Evolutionary conservation across 2,113 vertebrate genomes (phyloP).

Genomic region (Reinhardtius hippoglossoides): DNA sequence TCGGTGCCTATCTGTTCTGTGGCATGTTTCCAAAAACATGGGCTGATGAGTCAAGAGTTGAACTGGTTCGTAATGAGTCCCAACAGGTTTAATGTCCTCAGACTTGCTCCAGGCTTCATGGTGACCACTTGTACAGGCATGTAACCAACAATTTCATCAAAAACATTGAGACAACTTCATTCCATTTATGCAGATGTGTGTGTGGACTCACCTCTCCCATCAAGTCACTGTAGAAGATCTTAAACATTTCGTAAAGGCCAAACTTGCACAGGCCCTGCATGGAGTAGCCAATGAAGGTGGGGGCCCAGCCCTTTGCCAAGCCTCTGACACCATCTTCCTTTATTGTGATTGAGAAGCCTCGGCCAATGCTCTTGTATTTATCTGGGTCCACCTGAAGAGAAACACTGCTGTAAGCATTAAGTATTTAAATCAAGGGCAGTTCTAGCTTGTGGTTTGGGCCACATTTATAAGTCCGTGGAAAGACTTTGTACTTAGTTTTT

Average conservation of each 20-base stretch:
- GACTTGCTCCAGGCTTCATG: background rate
- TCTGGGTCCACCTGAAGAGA: constrained; percentile 89
- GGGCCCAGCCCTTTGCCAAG: constrained; percentile 97
- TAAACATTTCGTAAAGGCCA: constrained; percentile 99
- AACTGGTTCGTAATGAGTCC: background rate
- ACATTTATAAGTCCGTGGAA: background rate
- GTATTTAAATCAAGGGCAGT: background rate
- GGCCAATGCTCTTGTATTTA: constrained; percentile 97
- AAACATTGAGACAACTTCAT: background rate
- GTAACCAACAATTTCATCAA: too few species aligned
- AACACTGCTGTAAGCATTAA: background rate
- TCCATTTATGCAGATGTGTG: background rate
- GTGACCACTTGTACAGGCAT: too few species aligned
- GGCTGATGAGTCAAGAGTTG: background rate
- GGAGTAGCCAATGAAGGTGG: constrained; percentile 97
- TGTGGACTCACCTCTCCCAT: constrained; percentile 90
- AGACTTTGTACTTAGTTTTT: background rate
- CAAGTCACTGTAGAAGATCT: constrained; percentile 92
- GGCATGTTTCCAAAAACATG: background rate
- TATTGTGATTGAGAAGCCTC: constrained; percentile 91
- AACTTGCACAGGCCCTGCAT: constrained; percentile 99
- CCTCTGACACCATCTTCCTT: constrained; percentile 94
- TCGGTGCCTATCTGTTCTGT: background rate
- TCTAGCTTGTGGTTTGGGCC: background rate
- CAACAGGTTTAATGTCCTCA: background rate